These are phyloP conservation scores for Odontophorus gujanensis DNA, from an alignment of 2,113 vertebrate genomes.

Conservation along the genomic window DNA sequence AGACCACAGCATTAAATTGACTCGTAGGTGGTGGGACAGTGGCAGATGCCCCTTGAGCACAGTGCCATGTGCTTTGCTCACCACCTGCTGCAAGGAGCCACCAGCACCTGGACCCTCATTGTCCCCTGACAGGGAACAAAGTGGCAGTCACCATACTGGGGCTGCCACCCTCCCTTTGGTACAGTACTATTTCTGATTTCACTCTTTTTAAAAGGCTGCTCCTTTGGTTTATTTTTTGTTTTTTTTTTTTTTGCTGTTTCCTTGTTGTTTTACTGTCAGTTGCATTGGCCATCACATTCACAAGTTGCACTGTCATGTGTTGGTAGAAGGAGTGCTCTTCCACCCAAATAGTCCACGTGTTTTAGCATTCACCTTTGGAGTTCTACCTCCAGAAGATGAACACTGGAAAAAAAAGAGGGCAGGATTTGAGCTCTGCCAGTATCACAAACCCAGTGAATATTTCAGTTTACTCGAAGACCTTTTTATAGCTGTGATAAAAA, in stretches of 20 bases:
- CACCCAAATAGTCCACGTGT: background rate
- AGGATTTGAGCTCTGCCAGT: background rate
- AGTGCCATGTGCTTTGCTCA: constrained; percentile 7
- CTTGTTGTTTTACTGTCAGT: background rate
- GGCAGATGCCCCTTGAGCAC: too few relatives aligned
- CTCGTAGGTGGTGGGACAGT: constrained; percentile 5
- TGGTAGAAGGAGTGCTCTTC: background rate
- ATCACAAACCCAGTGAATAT: background rate
- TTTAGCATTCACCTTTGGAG: background rate
- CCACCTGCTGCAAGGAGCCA: background rate
- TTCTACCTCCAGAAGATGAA: background rate
- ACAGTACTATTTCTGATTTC: background rate
- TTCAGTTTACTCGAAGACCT: constrained; percentile 13
- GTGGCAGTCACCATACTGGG: background rate
- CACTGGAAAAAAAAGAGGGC: background rate
- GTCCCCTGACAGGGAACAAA: background rate
- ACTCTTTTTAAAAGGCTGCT: background rate
- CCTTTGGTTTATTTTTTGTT: too few relatives aligned
- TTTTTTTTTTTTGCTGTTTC: too few relatives aligned
- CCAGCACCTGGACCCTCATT: background rate
- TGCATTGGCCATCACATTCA: background rate
- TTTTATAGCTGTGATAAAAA: background rate
- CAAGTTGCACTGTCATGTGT: background rate
- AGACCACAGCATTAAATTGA: constrained; percentile 55
- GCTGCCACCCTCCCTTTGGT: background rate